Percentiles rank a stretch among this genome's conserved stretches.
phyloP scores from a whole-genome alignment of 2,888 invertebrate species.

The Nephrotoma guestfalica region DNA sequence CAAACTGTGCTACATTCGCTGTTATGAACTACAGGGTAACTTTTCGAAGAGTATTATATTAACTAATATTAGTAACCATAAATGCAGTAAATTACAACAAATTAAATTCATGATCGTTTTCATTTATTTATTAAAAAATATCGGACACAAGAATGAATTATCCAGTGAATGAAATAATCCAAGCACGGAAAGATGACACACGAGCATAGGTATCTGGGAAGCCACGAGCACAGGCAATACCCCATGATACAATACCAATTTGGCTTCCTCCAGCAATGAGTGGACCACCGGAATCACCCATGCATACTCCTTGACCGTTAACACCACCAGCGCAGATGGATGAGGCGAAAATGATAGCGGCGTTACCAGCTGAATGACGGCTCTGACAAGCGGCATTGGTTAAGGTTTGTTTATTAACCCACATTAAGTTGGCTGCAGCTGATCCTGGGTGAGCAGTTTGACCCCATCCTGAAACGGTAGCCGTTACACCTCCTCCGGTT shows the following conservation, averaged over 20 bases:
- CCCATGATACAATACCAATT: slow-evolving; percentile 30
- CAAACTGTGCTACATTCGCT: too few relatives aligned
- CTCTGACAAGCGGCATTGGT: slow-evolving; percentile 9
- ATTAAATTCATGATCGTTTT: too few relatives aligned
- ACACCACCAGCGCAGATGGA: not conserved
- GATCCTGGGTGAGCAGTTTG: slow-evolving; percentile 8
- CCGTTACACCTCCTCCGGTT: not conserved
- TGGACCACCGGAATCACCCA: slow-evolving; percentile 28
- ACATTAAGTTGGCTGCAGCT: slow-evolving; percentile 5
- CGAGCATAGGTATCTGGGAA: slow-evolving; percentile 29
- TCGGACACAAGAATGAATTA: not conserved
- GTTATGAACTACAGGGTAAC: too few relatives aligned
- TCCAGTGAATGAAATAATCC: slow-evolving; percentile 18
- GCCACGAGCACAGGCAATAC: slow-evolving; percentile 28
- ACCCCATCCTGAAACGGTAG: slow-evolving; percentile 8
- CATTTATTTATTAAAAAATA: too few relatives aligned
- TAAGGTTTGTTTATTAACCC: not conserved
- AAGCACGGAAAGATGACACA: slow-evolving; percentile 24
- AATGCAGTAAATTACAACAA: too few relatives aligned
- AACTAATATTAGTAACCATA: too few relatives aligned
- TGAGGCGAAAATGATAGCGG: slow-evolving; percentile 17
- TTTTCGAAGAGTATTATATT: too few relatives aligned
- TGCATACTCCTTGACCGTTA: slow-evolving; percentile 20
- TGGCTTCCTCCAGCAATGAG: slow-evolving; percentile 25
- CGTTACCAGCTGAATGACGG: slow-evolving; percentile 21